Conservation (phyloP, 2,113 vertebrate genomes). For the Crotalus horridus region DNA sequence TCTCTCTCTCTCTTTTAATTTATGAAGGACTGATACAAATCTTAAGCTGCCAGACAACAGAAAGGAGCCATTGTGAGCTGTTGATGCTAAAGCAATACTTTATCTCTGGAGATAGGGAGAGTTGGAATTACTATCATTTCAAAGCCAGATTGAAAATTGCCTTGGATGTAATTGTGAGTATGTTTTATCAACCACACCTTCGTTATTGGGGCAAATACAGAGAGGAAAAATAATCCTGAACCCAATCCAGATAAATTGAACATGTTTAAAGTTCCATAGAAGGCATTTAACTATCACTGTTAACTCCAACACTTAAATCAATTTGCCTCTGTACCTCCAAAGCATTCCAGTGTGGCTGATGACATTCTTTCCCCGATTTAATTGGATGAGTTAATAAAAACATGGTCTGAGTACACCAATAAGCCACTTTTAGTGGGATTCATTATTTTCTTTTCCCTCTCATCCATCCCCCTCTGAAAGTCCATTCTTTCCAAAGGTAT, state of each 20-base stretch:
- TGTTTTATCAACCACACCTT: neutral
- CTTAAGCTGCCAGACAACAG: neutral
- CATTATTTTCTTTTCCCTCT: neutral
- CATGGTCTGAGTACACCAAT: neutral
- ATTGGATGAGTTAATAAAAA: neutral
- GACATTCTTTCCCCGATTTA: neutral
- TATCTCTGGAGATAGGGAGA: neutral
- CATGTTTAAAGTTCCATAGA: neutral
- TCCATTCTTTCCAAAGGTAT: neutral
- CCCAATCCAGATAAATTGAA: neutral
- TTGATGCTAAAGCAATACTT: neutral
- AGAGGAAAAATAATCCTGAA: neutral
- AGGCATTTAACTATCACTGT: neutral
- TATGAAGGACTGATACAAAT: constrained; percentile 1
- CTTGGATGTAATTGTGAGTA: neutral
- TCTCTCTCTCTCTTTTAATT: neutral
- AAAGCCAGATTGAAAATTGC: neutral
- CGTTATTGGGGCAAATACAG: neutral
- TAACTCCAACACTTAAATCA: neutral
- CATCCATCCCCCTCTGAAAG: neutral
- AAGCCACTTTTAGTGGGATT: neutral
- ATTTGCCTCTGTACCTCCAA: neutral
- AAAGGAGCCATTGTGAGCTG: neutral
- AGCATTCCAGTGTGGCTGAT: neutral
- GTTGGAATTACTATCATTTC: neutral